Base-by-base conservation (phyloP, 2,797 vertebrate species). In the Enteromius paludinosus region DNA sequence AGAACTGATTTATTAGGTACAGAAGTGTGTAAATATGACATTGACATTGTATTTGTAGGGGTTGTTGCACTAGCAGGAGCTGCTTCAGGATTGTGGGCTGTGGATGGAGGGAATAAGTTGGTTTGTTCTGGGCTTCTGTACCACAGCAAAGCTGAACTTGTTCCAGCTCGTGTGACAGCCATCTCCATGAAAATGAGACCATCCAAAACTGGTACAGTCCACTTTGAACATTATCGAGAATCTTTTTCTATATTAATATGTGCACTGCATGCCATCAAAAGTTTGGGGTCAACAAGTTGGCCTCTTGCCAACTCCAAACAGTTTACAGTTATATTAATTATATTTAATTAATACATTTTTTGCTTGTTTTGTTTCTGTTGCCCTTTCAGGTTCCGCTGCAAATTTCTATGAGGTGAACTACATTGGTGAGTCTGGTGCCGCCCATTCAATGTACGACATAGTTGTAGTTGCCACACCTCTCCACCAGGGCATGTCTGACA, bases 91-190 rank as follows among this genome's bases (percentile, higher is more conserved):
- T 93, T 97, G 78, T 99, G 98, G 98, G 92, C 97, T 0, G 95
- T 98, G 38, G 95, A 97, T 83, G 97, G 96, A 6, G 98, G 98
- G 0, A 99, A 99, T 88, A 97, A 96, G 82, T 92, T 91, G 0
- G 94, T 98, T 54, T 99, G 97, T 69, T 91, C 88, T 0, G 96
- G 96, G 12, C 95, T 99, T 20, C 87, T 99, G 65, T 95, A 94
- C 75, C 78, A 95, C 83, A 96, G 97, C 83, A 97, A 96, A 90
- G 95, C 96, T 2, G 94, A 96, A 8, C 91, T 99, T 56, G 93
- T 98, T 86, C 28, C 91, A 0, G 96, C 92, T 38, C 94, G 88
- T 0, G 97, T 99, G 8, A 92, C 95, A 0, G 91, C 94, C 9
- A 87, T 99, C 74, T 91, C 95, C 54, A 81, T 93, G 20, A 98